These are phyloP conservation scores for Merodon equestris DNA, from an alignment of 2,888 invertebrate species.

Conservation along the genomic window DNA sequence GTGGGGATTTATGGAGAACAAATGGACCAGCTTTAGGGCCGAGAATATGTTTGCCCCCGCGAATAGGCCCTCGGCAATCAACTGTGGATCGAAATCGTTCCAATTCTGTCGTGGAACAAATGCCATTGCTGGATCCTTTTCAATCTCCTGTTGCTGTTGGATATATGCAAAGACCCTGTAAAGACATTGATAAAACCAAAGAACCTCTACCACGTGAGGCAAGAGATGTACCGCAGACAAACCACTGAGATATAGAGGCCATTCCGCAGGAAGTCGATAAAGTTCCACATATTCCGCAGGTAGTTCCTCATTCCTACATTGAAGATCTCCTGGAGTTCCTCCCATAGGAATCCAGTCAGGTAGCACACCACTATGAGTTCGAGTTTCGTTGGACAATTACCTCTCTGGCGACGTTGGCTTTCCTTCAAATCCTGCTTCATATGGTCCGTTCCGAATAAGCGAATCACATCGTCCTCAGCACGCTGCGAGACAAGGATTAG, in stretches of 20 bases:
- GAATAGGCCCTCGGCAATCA: constrained; percentile 95
- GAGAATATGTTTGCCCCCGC: constrained; percentile 97
- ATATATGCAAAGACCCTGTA: constrained; percentile 85
- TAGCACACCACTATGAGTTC: constrained; percentile 91
- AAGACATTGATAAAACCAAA: not conserved
- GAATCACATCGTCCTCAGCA: constrained; percentile 87
- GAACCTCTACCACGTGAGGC: not conserved
- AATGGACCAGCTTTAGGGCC: constrained; percentile 93
- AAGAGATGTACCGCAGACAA: constrained; percentile 80
- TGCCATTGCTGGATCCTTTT: constrained; percentile 83
- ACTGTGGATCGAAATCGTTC: constrained; percentile 95
- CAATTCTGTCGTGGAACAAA: constrained; percentile 91
- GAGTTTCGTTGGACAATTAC: constrained; percentile 90
- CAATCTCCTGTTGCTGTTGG: constrained; percentile 86
- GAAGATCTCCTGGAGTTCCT: constrained; percentile 95
- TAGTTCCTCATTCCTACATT: constrained; percentile 92
- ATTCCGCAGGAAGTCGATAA: constrained; percentile 96
- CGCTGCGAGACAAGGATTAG: constrained; percentile 95
- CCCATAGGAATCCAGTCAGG: constrained; percentile 93
- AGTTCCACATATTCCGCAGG: constrained; percentile 96
- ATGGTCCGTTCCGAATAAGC: constrained; percentile 85
- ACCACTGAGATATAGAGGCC: constrained; percentile 88
- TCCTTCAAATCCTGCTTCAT: constrained; percentile 83
- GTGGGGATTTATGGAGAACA: constrained; percentile 96
- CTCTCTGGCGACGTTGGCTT: constrained; percentile 86